A percentile compares a stretch with the other conserved stretches of the same genome.
These are phyloP conservation scores for Zaprionus gabonicus DNA, from an alignment of 1,140 invertebrate genomes.

Conservation along the genomic window DNA sequence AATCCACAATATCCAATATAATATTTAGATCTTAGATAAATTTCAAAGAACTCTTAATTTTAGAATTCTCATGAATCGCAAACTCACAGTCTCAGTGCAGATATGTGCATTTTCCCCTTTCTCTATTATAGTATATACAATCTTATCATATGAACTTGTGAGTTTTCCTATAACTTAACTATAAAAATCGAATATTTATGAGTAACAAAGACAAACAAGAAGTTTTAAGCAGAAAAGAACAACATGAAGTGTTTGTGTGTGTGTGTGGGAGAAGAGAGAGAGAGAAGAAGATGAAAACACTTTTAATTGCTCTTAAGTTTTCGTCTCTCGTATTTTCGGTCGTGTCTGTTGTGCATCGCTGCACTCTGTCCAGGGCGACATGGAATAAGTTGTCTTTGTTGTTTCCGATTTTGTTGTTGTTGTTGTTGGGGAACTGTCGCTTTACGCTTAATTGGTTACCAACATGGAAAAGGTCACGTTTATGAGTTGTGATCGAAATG, in stretches of 20 bases:
- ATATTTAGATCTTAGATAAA: neutral
- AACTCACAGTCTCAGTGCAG: neutral
- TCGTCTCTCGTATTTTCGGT: constrained; percentile 23
- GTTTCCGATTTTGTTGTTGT: neutral
- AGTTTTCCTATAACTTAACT: constrained; percentile 1
- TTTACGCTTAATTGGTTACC: constrained; percentile 73
- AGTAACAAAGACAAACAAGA: constrained; percentile 25
- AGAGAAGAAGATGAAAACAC: constrained; percentile 23
- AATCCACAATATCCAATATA: neutral
- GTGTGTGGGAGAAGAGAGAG: neutral
- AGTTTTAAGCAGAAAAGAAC: neutral
- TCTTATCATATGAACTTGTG: neutral
- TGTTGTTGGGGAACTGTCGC: constrained; percentile 25
- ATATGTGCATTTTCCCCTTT: neutral
- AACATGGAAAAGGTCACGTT: constrained; percentile 68
- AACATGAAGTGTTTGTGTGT: neutral
- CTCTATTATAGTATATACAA: neutral
- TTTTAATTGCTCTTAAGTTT: constrained; percentile 71
- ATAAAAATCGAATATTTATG: constrained; percentile 73
- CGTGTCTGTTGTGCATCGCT: constrained; percentile 37
- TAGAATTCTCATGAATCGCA: neutral
- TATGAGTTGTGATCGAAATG: constrained; percentile 67
- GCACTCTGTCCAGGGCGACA: constrained; percentile 31
- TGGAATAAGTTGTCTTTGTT: constrained; percentile 48
- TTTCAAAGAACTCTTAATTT: neutral